Evolutionary conservation across 2,797 vertebrate species (phyloP), one percentile per base, ranked within the genome.

Genomic region (Rhinophrynus dorsalis): DNA sequence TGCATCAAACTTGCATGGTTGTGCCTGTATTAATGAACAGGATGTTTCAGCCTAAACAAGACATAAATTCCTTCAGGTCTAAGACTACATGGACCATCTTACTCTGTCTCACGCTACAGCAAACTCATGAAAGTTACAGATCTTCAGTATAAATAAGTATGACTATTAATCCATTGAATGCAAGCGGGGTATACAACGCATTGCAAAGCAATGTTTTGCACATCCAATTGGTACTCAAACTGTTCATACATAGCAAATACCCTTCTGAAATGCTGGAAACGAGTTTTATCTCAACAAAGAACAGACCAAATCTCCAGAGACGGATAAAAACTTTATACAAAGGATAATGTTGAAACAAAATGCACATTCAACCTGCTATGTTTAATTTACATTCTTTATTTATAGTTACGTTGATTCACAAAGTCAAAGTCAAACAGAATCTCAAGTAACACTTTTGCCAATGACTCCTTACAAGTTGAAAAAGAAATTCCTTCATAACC

Each of bases 1-100:
- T 2, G 1, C 37, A 38, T 6, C 8, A 15, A n/a, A 12, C 11
- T 38, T n/a, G n/a, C n/a, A n/a, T n/a, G 9, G 29, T 20, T 38
- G 24, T 13, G 20, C 29, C 48, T 10, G 18, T 38, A n/a, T 30
- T 17, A n/a, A 29, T 24, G 23, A 38, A 63, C 13, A 17, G 33
- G 47, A 64, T 51, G 47, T 51, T 38, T 64, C 35, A 38, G 44
- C 59, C 42, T 62, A 57, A 57, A 57, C 59, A 63, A 32, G 61
- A 54, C 62, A 54, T 18, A 40, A 17, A 54, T 66, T 66, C 62
- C 62, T 42, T 24, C 32, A 52, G 52, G n/a, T 7, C 51, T 21
- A 21, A 3, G 17, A 18, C 29, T 30, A 12, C 51, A 55, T 20
- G 51, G 2, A 55, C 17, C 27, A 20, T 13, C 26, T 27, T 5